phyloP scores from a whole-genome alignment of 2,888 invertebrate genomes.

The Gerris lacustris region DNA sequence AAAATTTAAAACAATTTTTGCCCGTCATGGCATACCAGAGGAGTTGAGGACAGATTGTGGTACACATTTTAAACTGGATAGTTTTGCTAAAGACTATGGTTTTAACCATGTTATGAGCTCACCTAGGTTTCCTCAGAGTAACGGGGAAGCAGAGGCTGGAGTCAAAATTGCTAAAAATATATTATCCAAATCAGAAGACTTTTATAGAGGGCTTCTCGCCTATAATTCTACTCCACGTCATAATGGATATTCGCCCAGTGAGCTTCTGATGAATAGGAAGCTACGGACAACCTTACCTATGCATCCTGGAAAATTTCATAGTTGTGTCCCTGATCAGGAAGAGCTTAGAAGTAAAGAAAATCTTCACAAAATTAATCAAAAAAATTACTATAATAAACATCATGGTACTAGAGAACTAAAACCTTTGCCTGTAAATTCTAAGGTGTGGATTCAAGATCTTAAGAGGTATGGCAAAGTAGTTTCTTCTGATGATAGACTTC shows the following conservation, averaged over 20 bases:
- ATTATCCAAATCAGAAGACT: not conserved
- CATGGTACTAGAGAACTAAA: not conserved
- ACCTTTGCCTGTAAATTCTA: not conserved
- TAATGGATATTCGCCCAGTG: not conserved
- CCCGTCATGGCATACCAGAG: not conserved
- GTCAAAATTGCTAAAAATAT: slow-evolving; percentile 6
- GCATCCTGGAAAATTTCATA: not conserved
- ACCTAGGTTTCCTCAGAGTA: slow-evolving; percentile 13
- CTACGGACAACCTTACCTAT: not conserved
- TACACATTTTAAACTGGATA: not conserved
- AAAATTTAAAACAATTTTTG: not conserved
- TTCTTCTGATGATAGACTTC: not conserved
- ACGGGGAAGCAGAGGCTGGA: slow-evolving; percentile 12
- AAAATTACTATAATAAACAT: not conserved
- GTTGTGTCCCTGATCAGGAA: not conserved
- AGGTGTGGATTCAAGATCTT: not conserved
- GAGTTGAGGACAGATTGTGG: not conserved
- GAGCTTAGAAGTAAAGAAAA: not conserved
- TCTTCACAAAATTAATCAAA: not conserved
- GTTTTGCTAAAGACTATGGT: not conserved
- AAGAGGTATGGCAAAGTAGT: not conserved
- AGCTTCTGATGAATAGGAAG: not conserved
- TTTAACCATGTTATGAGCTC: not conserved
- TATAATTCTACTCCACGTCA: not conserved
- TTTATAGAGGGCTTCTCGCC: not conserved